These are phyloP conservation scores for Uria aalge DNA, from an alignment of 2,113 vertebrate genomes.

Conservation along the genomic window DNA sequence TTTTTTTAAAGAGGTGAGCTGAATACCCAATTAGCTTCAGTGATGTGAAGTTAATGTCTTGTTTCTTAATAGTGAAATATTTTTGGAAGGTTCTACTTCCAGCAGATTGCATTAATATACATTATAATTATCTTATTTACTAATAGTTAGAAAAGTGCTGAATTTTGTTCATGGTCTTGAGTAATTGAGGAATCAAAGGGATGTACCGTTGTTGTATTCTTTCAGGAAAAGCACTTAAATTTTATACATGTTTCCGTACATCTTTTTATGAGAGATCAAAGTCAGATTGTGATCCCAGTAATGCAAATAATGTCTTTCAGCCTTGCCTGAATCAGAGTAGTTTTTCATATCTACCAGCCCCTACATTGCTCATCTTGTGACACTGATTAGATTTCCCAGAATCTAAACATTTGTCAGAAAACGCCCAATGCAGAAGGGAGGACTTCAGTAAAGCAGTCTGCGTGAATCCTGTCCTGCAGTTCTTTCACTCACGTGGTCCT, in stretches of 20 bases:
- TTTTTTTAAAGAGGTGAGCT: neutral
- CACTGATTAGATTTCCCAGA: neutral
- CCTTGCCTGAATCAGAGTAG: neutral
- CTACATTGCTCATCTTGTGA: neutral
- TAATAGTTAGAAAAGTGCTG: neutral
- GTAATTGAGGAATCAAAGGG: neutral
- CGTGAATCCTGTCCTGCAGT: rapidly evolving
- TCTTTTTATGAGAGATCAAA: neutral
- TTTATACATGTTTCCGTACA: neutral
- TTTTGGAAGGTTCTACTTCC: neutral
- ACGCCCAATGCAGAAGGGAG: neutral
- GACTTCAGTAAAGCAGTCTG: neutral
- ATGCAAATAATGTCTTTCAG: neutral
- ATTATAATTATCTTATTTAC: neutral
- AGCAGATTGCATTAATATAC: neutral
- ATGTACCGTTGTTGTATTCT: neutral
- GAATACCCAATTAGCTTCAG: neutral
- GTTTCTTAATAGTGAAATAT: neutral
- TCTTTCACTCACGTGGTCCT: rapidly evolving
- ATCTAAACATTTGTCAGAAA: neutral
- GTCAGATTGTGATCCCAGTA: neutral
- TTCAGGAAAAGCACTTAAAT: neutral
- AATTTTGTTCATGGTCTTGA: neutral
- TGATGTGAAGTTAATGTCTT: neutral
- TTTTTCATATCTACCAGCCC: neutral